phyloP scores from a whole-genome alignment of 92 coral and sea anemone genomes.

The Epizoanthus rinbou region DNA sequence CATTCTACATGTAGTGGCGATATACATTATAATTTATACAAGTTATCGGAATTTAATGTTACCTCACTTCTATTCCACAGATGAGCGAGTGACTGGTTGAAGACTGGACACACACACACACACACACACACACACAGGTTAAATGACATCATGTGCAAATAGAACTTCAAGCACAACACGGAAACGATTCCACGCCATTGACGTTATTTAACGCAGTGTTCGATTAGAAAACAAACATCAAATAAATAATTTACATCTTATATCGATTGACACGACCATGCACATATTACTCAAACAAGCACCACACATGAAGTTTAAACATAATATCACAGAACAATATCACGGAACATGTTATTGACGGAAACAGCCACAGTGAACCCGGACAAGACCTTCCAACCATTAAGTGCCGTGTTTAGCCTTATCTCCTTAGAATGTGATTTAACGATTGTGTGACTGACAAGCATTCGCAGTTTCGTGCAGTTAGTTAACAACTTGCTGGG shows the following conservation, averaged over 20 bases:
- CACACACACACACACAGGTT: too few species aligned
- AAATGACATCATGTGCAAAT: background rate
- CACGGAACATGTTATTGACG: slow-evolving; percentile 33
- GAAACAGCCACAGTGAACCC: slow-evolving; percentile 40
- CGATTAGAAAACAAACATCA: slow-evolving; percentile 27
- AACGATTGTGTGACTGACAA: slow-evolving; percentile 32
- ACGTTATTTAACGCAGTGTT: slow-evolving; percentile 26
- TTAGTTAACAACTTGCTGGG: slow-evolving; percentile 35
- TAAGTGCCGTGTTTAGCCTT: slow-evolving; percentile 42
- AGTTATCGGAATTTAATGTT: too few species aligned
- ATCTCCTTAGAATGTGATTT: slow-evolving; percentile 28
- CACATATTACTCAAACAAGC: background rate
- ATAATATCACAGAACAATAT: slow-evolving; percentile 7
- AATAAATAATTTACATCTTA: slow-evolving; percentile 16
- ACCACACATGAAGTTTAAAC: slow-evolving; percentile 33
- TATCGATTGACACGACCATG: background rate
- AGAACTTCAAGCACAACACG: slow-evolving; percentile 7
- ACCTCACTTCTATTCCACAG: too few species aligned
- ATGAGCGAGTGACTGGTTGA: too few species aligned
- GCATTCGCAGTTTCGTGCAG: slow-evolving; percentile 46
- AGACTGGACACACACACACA: too few species aligned
- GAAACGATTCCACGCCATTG: slow-evolving; percentile 38
- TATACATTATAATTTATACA: too few species aligned
- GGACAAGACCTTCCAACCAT: slow-evolving; percentile 51
- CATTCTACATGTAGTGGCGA: background rate